phyloP scores from a whole-genome alignment of 2,113 vertebrate species.

The Seriola quinqueradiata region DNA sequence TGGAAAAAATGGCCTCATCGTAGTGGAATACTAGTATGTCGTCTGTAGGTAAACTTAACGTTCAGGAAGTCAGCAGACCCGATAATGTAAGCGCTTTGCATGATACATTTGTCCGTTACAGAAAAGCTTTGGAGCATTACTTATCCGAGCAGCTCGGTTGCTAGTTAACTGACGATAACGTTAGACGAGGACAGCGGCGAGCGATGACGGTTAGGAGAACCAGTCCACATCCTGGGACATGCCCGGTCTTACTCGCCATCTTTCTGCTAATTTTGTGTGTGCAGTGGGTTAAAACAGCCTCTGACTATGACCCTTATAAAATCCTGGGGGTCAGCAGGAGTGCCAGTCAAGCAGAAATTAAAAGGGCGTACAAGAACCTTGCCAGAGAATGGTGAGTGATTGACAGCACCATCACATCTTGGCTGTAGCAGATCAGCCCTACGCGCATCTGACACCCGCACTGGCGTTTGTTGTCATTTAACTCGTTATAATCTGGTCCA shows the following conservation, averaged over 20 bases:
- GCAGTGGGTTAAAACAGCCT: constrained; percentile 76
- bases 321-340: constrained; percentile 89
- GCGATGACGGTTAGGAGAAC: constrained; percentile 45
- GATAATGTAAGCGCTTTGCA: constrained; percentile 18
- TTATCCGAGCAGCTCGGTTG: background rate
- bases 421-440: background rate
- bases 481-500: background rate
- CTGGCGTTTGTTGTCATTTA: background rate
- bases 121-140: background rate
- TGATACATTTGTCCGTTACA: background rate
- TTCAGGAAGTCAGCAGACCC: background rate
- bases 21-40: background rate
- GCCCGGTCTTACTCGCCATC: constrained; percentile 69
- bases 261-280: constrained; percentile 78
- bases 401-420: background rate
- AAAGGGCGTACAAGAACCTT: constrained; percentile 94
- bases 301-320: constrained; percentile 92
- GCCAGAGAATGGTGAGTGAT: constrained; percentile 92
- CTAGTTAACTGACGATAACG: constrained; percentile 23
- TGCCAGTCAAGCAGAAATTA: constrained; percentile 92
- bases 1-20: constrained; percentile 34
- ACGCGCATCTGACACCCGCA: background rate
- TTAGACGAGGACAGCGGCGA: constrained; percentile 15
- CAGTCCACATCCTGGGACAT: constrained; percentile 26
- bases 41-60: background rate